phyloP scores from a whole-genome alignment of 2,113 vertebrate species.

The Penelope pileata region DNA sequence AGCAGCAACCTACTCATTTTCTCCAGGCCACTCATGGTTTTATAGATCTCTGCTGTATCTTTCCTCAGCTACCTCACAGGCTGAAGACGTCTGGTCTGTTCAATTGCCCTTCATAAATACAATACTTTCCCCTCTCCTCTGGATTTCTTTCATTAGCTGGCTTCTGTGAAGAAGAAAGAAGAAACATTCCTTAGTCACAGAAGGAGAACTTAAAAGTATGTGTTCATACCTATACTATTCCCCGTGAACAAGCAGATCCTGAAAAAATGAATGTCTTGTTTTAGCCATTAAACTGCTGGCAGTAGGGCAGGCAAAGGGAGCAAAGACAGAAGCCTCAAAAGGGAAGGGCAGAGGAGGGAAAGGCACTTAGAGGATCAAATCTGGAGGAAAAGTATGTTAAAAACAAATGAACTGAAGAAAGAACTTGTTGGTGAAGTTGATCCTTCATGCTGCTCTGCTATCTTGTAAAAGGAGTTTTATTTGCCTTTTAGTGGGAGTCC shows the following conservation, averaged over 20 bases:
- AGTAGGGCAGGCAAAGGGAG: not conserved
- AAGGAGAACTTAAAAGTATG: not conserved
- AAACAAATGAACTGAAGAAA: slow-evolving; percentile 71
- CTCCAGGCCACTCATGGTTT: not conserved
- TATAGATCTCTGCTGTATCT: not conserved
- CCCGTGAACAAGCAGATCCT: slow-evolving; percentile 11
- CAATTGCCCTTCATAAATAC: not conserved
- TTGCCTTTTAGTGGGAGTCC: slow-evolving; percentile 75
- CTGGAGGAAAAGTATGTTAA: slow-evolving; percentile 42
- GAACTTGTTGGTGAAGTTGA: slow-evolving; percentile 51
- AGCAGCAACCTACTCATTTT: not conserved
- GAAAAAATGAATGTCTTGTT: not conserved
- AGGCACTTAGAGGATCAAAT: slow-evolving; percentile 31
- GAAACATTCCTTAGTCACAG: not conserved
- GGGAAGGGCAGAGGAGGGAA: not conserved
- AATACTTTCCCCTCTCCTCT: not conserved
- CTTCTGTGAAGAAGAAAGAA: not conserved
- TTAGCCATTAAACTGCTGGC: slow-evolving; percentile 36
- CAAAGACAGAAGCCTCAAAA: not conserved
- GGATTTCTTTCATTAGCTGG: not conserved
- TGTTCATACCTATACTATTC: not conserved
- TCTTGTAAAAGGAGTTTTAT: slow-evolving; percentile 83
- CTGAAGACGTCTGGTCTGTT: not conserved
- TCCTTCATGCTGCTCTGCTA: slow-evolving; percentile 62
- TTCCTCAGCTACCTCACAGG: not conserved